Base-by-base conservation (phyloP, 2,888 invertebrate species). In the Sinodicranocentrus sp. region DNA sequence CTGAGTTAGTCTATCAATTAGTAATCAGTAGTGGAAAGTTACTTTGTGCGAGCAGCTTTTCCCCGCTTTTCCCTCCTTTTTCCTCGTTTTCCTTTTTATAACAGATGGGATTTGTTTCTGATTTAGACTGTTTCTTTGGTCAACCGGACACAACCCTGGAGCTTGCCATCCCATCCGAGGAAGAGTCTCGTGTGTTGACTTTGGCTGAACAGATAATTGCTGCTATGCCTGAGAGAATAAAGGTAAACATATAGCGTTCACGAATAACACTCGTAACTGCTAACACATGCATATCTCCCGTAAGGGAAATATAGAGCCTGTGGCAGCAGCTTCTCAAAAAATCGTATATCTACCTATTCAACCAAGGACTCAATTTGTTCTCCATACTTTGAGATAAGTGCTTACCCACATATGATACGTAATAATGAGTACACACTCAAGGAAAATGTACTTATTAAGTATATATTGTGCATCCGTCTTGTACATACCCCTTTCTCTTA, bases 171-270 rank as follows among this genome's bases (percentile, higher is more conserved):
- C 87, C 88, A 95, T 96, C 96, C 94, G 96, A 96, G 91, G 96
- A 96, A 92, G 96, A 97, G 92, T 96, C 95, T 89, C 94, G 96
- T 90, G 97, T 97, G 87, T 93, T 97, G 90, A 97, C 97, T 77
- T 92, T 99, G 90, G 98, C 98, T 75, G 98, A 98, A 91, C 98
- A 98, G 92, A 98, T 99, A 89, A 99, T 99, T 90, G 98, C 98
- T 75, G 98, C 98, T 13, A 96, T 99, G 94, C 98, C 99, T 83
- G 98, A 98, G 89, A 93, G 98, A 89, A 99, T 98, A 90, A 99
- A 99, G 94, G 95, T 95, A 91, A 90, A 89, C 75, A 1, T n/a
- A 61, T 61, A 52, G 21, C 25, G 39, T 48, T n/a, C n/a, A 1
- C 17, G 33, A 10, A 6, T 33, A 33, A 10, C 33, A 33, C 10